These are phyloP conservation scores for Lordiphosa mommai DNA, from an alignment of 1,140 invertebrate genomes.

Conservation along the genomic window DNA sequence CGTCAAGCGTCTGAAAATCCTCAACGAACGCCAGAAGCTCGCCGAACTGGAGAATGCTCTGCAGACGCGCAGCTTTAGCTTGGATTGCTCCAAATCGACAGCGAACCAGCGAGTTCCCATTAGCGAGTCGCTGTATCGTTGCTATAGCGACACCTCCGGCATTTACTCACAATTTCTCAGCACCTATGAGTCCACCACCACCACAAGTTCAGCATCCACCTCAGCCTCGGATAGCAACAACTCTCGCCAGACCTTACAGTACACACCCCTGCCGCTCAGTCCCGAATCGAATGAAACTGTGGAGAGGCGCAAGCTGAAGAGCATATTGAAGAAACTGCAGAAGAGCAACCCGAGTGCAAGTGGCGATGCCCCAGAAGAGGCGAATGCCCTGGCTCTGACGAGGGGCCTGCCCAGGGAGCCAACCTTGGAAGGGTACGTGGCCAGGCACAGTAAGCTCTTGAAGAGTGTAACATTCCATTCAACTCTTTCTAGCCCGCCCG, in stretches of 20 bases:
- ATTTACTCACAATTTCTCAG: conserved; percentile 74
- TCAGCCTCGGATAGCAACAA: conserved; percentile 64
- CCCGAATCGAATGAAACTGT: conserved; percentile 91
- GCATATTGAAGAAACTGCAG: conserved; percentile 89
- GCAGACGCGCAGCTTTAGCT: conserved; percentile 87
- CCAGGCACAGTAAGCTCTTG: conserved; percentile 90
- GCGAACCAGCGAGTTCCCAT: conserved; percentile 81
- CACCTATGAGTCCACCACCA: conserved; percentile 64
- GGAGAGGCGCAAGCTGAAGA: conserved; percentile 90
- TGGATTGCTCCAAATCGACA: conserved; percentile 86
- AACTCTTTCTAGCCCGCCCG: conserved; percentile 89
- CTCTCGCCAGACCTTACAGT: conserved; percentile 41
- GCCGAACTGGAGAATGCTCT: conserved; percentile 88
- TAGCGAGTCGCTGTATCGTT: conserved; percentile 83
- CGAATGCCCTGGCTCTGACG: conserved; percentile 64
- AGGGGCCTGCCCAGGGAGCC: conserved; percentile 81
- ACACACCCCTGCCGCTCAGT: conserved; percentile 80
- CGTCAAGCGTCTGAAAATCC: conserved; percentile 92
- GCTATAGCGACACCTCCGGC: conserved; percentile 82
- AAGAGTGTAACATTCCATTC: conserved; percentile 94
- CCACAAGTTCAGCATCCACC: conserved; percentile 52
- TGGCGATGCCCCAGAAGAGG: conserved; percentile 81
- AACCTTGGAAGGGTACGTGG: conserved; percentile 91
- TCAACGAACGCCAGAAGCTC: conserved; percentile 92
- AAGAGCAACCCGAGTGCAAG: conserved; percentile 55